phyloP scores from a whole-genome alignment of 2,113 vertebrate species.

The Cryptotis parvus region DNA sequence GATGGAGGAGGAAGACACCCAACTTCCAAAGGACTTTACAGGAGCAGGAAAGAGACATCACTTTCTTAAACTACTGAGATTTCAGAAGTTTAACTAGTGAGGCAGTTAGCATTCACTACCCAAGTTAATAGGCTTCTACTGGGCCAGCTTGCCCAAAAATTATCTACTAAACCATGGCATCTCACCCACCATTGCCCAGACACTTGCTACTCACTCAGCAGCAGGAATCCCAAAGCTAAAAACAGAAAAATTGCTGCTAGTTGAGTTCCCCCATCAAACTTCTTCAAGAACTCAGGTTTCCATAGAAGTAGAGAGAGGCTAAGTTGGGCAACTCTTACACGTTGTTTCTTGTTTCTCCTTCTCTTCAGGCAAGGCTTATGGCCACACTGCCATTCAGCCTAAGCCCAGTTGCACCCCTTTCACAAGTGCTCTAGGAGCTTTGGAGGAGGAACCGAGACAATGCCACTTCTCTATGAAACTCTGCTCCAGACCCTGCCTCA shows the following conservation, averaged over 20 bases:
- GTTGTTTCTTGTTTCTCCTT: not conserved
- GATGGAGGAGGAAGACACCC: not conserved
- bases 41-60: not conserved
- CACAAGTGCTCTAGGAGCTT: not conserved
- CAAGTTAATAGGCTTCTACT: not conserved
- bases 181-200: not conserved
- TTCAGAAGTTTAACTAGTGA: not conserved
- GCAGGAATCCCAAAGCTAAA: not conserved
- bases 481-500: not conserved
- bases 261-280: not conserved
- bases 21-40: not conserved
- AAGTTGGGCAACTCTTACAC: not conserved
- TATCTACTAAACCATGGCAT: not conserved
- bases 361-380: not conserved
- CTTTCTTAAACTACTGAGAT: not conserved
- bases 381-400: not conserved
- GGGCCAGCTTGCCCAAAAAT: not conserved
- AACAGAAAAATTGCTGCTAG: no score
- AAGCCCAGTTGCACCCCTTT: conserved; percentile 55
- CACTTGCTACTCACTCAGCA: not conserved
- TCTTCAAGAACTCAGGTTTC: not conserved
- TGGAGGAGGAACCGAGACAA: conserved; percentile 52
- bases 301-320: not conserved
- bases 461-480: conserved; percentile 70
- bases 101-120: not conserved